Percentiles rank a stretch among this genome's conserved stretches.
phyloP scores from a whole-genome alignment of 2,797 vertebrate species.

The Spea hammondii region DNA sequence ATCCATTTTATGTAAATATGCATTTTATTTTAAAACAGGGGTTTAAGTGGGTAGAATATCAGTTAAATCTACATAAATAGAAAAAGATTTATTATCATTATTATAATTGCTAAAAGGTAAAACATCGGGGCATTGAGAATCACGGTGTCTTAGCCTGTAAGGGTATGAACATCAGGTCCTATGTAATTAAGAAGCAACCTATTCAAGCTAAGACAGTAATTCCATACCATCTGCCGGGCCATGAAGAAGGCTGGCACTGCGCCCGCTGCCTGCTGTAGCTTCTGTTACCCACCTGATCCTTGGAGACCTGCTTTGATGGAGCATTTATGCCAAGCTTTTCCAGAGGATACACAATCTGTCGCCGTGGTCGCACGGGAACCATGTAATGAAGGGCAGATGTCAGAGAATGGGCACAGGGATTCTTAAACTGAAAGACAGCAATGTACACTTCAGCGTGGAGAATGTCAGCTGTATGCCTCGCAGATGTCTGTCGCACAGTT shows the following conservation, averaged over 20 bases:
- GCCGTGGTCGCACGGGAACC: constrained; percentile 85
- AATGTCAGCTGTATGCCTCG: constrained; percentile 62
- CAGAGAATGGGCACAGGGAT: constrained; percentile 77
- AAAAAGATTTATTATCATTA: not conserved
- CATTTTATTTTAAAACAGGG: not conserved
- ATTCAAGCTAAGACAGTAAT: constrained; percentile 60
- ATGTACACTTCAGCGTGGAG: constrained; percentile 68
- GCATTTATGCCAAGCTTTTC: constrained; percentile 85
- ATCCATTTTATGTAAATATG: not conserved
- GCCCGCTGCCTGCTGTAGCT: constrained; percentile 69
- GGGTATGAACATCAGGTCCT: constrained; percentile 59
- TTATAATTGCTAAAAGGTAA: constrained; percentile 11
- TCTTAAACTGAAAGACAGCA: constrained; percentile 75
- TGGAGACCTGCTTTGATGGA: constrained; percentile 80
- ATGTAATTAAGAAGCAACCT: constrained; percentile 75
- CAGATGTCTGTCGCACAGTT: constrained; percentile 67
- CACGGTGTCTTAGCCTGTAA: constrained; percentile 49
- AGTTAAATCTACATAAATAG: not conserved
- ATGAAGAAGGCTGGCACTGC: constrained; percentile 60
- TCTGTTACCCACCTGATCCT: constrained; percentile 85
- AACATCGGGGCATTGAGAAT: not conserved
- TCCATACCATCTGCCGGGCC: constrained; percentile 74
- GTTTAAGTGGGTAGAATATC: not conserved
- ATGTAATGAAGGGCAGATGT: constrained; percentile 80
- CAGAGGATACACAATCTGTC: constrained; percentile 91